Base-by-base conservation (phyloP, 2,113 vertebrate species). In the Silurus meridionalis region DNA sequence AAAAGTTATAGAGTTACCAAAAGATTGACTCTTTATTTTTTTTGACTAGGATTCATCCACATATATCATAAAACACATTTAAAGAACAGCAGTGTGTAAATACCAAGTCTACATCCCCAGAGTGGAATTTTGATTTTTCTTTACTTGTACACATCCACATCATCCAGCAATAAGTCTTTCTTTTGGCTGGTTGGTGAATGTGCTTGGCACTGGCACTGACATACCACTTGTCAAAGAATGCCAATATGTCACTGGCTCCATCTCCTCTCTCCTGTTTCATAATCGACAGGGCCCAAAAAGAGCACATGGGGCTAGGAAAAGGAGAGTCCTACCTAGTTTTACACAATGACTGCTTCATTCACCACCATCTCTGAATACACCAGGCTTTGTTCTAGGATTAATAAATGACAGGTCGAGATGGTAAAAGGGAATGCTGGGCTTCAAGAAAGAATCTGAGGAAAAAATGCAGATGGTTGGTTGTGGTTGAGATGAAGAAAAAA, bases 151-250 rank as follows among this genome's bases (percentile, higher is more conserved):
- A 37, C 37, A 37, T 37, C 37, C 37, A 72, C 21, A 48, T 17
- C 69, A 72, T 48, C 14, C 69, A 58, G 84, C 55, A 72, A 8
- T 88, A 28, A 15, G 4, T 3, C 23, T 67, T 37, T 66, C n/a
- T 69, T 80, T 25, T 78, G 11, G 37, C 46, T 61, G 63, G 46
- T 89, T 82, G 74, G 92, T 91, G 89, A 91, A 86, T 90, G 85
- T 91, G 85, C 91, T 93, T 53, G 48, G 72, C 72, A 52, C 72
- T 93, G 90, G 92, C 87, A 8, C 86, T 84, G 72, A 87, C 80
- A 87, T 92, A 92, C 83, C 91, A 91, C 82, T 92, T 87, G 89
- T 89, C 89, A 46, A 91, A 92, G 92, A 92, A 91, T 92, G 92
- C 90, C 90, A 87, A 87, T 91, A 91, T 94, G 48, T 52, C 71